Evolutionary conservation across 2,113 vertebrate species (phyloP), one percentile per base, ranked within the genome.

Genomic region (Lethenteron reissneri): DNA sequence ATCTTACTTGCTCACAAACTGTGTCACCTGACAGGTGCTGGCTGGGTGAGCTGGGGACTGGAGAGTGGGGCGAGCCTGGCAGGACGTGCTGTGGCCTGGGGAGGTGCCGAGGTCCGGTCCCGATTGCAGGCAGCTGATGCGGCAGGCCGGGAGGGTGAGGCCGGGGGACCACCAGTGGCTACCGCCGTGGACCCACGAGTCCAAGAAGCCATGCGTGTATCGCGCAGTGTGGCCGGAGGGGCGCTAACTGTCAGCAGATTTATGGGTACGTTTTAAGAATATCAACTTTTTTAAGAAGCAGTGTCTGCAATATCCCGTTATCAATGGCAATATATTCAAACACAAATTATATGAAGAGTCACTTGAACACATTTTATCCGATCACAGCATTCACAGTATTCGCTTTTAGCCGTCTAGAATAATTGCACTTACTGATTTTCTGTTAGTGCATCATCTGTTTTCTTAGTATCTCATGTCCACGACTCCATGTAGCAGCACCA

Each of bases 41-140:
- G 21, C 9, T 68, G 64, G 64, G n/a, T 68, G n/a, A 68, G 8
- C 11, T 68, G 64, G 64, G 64, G 64, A n/a, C 64, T 68, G 11
- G 64, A 21, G 21, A 17, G n/a, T n/a, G 64, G 64, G 9, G 64
- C 64, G 11, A n/a, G 21, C n/a, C n/a, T 21, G 21, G 21, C 21
- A 21, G 64, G 64, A 68, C n/a, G n/a, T 68, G 64, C 64, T 21
- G 64, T 68, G 21, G n/a, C n/a, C n/a, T 68, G 64, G 64, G 64
- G 64, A 68, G 64, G 64, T 17, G 64, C n/a, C n/a, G n/a, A 68
- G 21, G 64, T 68, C 8, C n/a, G 64, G 21, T 17, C 9, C n/a
- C 64, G 64, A 9, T n/a, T 68, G 9, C n/a, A 68, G 11, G n/a
- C 64, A 17, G 64, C 64, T 11, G 21, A 11, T 68, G n/a, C n/a